phyloP scores from a whole-genome alignment of 2,113 vertebrate genomes.

The Garra rufa region DNA sequence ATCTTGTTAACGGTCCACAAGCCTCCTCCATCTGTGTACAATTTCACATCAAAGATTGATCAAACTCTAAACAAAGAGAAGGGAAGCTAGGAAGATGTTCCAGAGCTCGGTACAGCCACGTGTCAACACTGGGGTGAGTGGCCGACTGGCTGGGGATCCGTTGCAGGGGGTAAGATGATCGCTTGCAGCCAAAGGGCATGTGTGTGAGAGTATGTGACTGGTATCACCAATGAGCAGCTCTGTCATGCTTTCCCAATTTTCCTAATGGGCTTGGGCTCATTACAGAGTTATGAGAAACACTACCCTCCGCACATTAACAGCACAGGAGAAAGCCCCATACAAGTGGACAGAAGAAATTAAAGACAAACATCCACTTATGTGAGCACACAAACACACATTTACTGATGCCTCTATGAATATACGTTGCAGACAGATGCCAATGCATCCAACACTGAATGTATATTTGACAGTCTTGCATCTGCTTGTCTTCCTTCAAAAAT shows the following conservation, averaged over 20 bases:
- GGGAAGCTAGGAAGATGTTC: conserved; percentile 30
- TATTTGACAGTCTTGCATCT: conserved; percentile 14
- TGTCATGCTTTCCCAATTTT: conserved; percentile 55
- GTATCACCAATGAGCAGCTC: conserved; percentile 48
- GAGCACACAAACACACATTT: conserved; percentile 23
- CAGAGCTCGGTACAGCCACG: conserved; percentile 39
- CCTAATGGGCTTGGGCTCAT: conserved; percentile 55
- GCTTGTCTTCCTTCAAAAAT: neutral
- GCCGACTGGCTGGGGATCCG: conserved; percentile 35
- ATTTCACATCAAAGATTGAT: conserved; percentile 55
- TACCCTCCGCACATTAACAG: conserved; percentile 39
- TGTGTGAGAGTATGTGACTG: conserved; percentile 19
- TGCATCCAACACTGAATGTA: neutral
- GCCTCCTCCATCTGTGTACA: conserved; percentile 3
- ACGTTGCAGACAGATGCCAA: neutral
- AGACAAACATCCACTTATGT: neutral
- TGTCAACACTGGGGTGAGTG: conserved; percentile 41
- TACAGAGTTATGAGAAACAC: conserved; percentile 54
- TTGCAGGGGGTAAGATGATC: conserved; percentile 58
- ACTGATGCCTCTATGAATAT: neutral
- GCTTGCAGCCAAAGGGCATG: conserved; percentile 34
- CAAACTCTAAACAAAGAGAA: conserved; percentile 41
- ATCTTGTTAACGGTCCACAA: neutral
- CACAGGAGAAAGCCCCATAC: conserved; percentile 19
- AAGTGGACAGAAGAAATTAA: conserved; percentile 22